Conservation (phyloP, 1,140 invertebrate species). For the Bombus huntii region DNA sequence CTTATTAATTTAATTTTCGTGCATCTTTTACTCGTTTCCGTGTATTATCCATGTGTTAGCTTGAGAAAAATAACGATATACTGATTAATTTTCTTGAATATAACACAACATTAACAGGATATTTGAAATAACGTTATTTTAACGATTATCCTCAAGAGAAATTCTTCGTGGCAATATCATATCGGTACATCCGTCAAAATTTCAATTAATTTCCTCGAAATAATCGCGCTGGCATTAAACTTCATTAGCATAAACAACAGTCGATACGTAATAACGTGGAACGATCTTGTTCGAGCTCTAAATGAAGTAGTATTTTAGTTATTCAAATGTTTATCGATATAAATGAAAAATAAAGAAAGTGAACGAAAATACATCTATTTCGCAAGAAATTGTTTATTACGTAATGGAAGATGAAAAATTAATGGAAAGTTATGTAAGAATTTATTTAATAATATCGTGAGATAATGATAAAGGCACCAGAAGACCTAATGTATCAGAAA, state of each 20-base stretch:
- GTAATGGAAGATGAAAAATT: not conserved
- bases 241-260: not conserved
- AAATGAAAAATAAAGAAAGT: not conserved
- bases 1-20: too few species aligned
- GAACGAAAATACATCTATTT: too few species aligned
- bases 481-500: too few species aligned
- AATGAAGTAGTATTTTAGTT: not conserved
- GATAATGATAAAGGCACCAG: not conserved
- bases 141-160: not conserved
- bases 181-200: not conserved
- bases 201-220: not conserved
- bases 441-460: not conserved
- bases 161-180: not conserved
- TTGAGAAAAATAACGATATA: not conserved
- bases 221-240: not conserved
- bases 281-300: not conserved
- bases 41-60: not conserved
- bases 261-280: too few species aligned
- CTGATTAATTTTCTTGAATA: not conserved
- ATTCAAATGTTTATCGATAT: not conserved
- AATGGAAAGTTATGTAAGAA: not conserved
- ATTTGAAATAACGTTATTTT: not conserved
- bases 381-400: not conserved
- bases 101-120: not conserved
- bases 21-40: not conserved